Base-by-base conservation (phyloP, 1,140 invertebrate species). In the Hyposmocoma kahamanoa region DNA sequence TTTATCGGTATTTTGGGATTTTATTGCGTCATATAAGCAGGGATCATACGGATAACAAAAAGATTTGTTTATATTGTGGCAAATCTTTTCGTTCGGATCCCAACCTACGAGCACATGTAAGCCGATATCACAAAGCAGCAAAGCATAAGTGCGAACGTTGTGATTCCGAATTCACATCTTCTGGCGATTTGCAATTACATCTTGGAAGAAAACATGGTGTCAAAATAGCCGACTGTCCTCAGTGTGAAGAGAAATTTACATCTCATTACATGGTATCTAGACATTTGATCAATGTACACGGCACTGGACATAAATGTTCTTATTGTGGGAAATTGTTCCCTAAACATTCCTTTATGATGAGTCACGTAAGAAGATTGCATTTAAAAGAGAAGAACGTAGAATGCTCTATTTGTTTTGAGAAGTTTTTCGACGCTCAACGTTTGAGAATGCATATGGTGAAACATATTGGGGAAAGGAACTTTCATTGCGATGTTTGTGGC, bases 381-480 rank as follows among this genome's bases (percentile, higher is more conserved):
- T 56, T 77, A 8, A 83, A 78, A 45, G 74, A 83, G 59, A 78
- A 72, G 34, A 79, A 79, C 36, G 67, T 72, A 0, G 62, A 74
- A 20, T 83, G 79, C 15, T 56, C 55, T 0, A 36, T 76, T 0
- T 83, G 79, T 42, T 54, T 50, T 5, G 72, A 82, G 42, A 76
- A 69, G 10, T 88, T 88, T 51, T 79, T 94, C 75, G 78, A 85
- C 43, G 73, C 71, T 24, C 62, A 75, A 1, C 72, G 77, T 9
- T 62, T 88, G 6, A 73, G 72, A 26, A 72, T 66, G 21, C 87
- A 89, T 44, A 82, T 87, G 72, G 64, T 85, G 2, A 78, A 81
- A 22, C 89, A 90, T 63, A 91, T 90, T 1, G 92, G 93, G 0
- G 91, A 93, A 56, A 90, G 92, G 42, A 93, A 93, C 17, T 92